Evolutionary conservation across 2,888 invertebrate species (phyloP).

Genomic region (Lycaena phlaeas): DNA sequence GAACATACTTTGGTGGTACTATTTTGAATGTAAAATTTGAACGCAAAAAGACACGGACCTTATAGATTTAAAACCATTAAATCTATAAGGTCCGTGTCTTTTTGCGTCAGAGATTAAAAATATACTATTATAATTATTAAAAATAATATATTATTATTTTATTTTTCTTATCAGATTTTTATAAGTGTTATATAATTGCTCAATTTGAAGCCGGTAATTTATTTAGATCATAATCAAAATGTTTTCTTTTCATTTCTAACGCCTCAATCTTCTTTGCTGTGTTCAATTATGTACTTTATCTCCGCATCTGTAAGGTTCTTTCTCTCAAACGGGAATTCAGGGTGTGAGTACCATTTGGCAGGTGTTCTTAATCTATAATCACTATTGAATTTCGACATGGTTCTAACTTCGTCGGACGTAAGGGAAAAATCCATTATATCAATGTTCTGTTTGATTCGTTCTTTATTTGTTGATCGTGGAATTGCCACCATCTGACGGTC

Average conservation of each 20-base stretch:
- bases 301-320: slow-evolving; percentile 42
- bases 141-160: too few relatives aligned
- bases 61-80: too few relatives aligned
- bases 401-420: slow-evolving; percentile 56
- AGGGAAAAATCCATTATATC: slow-evolving; percentile 72
- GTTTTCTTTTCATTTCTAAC: slow-evolving; percentile 7
- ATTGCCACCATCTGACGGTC: slow-evolving; percentile 72
- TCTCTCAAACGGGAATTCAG: slow-evolving; percentile 53
- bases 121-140: too few relatives aligned
- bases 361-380: slow-evolving; percentile 52
- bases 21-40: too few relatives aligned
- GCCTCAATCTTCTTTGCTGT: slow-evolving; percentile 46
- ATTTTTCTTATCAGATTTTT: too few relatives aligned
- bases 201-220: too few relatives aligned
- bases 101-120: too few relatives aligned
- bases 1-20: too few relatives aligned
- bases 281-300: slow-evolving; percentile 42
- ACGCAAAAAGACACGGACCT: too few relatives aligned
- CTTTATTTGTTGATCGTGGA: slow-evolving; percentile 72
- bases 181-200: too few relatives aligned
- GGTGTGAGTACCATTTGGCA: slow-evolving; percentile 53
- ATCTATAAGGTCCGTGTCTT: too few relatives aligned
- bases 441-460: slow-evolving; percentile 70
- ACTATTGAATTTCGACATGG: slow-evolving; percentile 65
- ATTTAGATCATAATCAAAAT: neutral